Evolutionary conservation across 2,888 invertebrate species (phyloP), one percentile per base, ranked within the genome.

Genomic region (Mactromeris polynyma): DNA sequence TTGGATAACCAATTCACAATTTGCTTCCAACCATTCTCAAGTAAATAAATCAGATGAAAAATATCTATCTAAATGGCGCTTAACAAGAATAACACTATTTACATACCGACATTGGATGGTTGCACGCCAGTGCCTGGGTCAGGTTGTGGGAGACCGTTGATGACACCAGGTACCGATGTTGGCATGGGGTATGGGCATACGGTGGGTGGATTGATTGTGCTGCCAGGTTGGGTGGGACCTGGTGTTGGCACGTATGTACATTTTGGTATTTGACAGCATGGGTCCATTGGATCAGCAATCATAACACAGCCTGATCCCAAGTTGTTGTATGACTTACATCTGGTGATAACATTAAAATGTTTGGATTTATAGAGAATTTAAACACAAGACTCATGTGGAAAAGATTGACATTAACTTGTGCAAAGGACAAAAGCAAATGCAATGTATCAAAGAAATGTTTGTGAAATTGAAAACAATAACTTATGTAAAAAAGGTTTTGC

Each of bases 241-340:
- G 92, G 90, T 80, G 93, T 93, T 46, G 93, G 94, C 21, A 94
- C 81, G 78, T 92, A 88, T 14, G 92, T 92, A 86, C 94, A 95
- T 83, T 91, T 87, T 73, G 93, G 93, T 14, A 92, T 89, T 89
- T 94, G 93, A 81, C 95, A 95, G 87, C 94, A 95, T 2, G 91
- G 85, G 81, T 95, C 94, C 11, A 86, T 88, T 21, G 94, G 93
- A 38, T 94, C 92, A 26, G 92, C 87, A 33, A 93, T 89, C 93
- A 95, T 91, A 17, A 87, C 85, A 81, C 94, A 95, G 54, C 92
- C 93, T n/a, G 92, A 79, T 19, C 93, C 92, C 64, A 94, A 87
- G 86, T 94, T 93, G 85, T 94, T 93, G 92, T 93, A 95, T 0
- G 93, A 91, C 83, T 94, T 93, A 80, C 94, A 95, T 87, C 95